A percentile compares a stretch with the other conserved stretches of the same genome.
These are phyloP conservation scores for Pseudeuparius sepicola DNA, from an alignment of 2,888 invertebrate species.

Conservation along the genomic window DNA sequence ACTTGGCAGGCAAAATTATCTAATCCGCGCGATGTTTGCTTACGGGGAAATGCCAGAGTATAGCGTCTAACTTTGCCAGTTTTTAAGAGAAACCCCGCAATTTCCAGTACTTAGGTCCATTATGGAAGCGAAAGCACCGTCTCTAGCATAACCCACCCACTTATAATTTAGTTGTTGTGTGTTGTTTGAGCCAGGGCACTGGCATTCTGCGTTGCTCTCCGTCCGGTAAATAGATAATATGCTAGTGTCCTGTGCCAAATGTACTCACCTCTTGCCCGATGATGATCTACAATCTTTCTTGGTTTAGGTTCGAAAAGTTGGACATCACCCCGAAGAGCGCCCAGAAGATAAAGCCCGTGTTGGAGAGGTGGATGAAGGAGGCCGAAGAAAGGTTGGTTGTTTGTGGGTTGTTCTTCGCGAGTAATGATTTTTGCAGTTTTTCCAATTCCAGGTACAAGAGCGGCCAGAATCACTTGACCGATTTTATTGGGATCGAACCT, in stretches of 20 bases:
- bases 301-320: constrained; percentile 91
- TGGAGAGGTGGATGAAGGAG: constrained; percentile 98
- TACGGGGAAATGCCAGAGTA: too few relatives aligned
- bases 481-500: constrained; percentile 93
- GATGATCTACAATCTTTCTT: too few relatives aligned
- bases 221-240: constrained; percentile 26
- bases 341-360: constrained; percentile 97
- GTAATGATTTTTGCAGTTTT: constrained; percentile 30
- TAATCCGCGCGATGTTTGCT: too few relatives aligned
- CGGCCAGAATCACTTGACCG: constrained; percentile 87
- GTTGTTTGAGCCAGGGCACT: constrained; percentile 70
- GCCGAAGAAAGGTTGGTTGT: constrained; percentile 81
- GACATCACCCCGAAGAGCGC: constrained; percentile 99
- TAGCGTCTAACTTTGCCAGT: too few relatives aligned
- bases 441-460: constrained; percentile 70
- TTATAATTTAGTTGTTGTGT: constrained; percentile 15
- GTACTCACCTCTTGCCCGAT: too few relatives aligned
- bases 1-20: too few relatives aligned
- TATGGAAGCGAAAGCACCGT: too few relatives aligned
- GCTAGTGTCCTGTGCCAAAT: constrained; percentile 41
- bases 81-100: too few relatives aligned
- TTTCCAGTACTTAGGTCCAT: too few relatives aligned
- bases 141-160: too few relatives aligned
- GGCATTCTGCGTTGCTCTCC: constrained; percentile 49
- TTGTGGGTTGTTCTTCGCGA: too few relatives aligned